Conservation (phyloP, 2,797 vertebrate genomes). For the Hydrolagus colliei region DNA sequence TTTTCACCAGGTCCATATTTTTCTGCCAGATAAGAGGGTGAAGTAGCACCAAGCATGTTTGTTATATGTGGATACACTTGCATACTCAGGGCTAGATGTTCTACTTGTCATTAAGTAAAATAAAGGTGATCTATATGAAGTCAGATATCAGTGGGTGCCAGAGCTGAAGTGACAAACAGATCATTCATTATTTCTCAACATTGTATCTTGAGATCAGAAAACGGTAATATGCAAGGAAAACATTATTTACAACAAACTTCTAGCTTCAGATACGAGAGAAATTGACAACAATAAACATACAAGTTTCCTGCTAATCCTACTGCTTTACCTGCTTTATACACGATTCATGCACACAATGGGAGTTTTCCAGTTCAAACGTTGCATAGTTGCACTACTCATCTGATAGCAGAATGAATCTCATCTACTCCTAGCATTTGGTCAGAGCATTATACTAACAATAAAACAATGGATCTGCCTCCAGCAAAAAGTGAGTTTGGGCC, state of each 20-base stretch:
- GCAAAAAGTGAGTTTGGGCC: background rate
- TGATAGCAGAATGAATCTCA: conserved; percentile 17
- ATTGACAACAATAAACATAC: conserved; percentile 4
- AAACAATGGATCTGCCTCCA: conserved; percentile 12
- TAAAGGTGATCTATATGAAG: too few relatives aligned
- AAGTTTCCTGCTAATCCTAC: conserved; percentile 6
- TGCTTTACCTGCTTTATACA: conserved; percentile 20
- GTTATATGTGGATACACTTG: too few relatives aligned
- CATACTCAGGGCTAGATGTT: too few relatives aligned
- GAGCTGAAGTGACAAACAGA: too few relatives aligned
- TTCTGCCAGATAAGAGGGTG: too few relatives aligned
- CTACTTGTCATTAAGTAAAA: too few relatives aligned
- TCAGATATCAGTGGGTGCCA: too few relatives aligned
- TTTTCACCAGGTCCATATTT: too few relatives aligned
- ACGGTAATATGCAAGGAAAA: too few relatives aligned
- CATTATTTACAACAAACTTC: background rate
- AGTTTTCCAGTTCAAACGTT: conserved; percentile 24
- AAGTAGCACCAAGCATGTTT: too few relatives aligned
- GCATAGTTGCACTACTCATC: background rate
- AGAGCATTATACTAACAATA: conserved; percentile 23
- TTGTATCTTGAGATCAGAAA: too few relatives aligned
- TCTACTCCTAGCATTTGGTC: conserved; percentile 23
- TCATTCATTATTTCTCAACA: too few relatives aligned
- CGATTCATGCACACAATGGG: conserved; percentile 16
- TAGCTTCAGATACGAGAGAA: background rate